Evolutionary conservation across 92 coral and sea anemone species (phyloP), one percentile per base, ranked within the genome.

Genomic region (Montipora capitata): DNA sequence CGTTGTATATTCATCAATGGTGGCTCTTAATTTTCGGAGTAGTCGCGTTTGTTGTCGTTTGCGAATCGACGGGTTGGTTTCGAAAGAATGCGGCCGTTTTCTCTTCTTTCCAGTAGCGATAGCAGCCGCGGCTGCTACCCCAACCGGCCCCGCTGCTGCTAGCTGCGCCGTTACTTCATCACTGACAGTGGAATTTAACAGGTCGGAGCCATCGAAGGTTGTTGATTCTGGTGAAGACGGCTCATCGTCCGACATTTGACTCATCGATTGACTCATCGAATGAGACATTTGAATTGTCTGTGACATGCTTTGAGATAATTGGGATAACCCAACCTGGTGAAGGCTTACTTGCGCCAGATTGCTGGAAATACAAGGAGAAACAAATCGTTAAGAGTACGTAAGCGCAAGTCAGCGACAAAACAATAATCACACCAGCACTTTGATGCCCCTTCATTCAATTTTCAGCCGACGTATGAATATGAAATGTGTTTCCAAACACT

Each of bases 121-220:
- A n/a, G 99, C 99, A 14, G 99, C 99, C 2, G 99, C 99, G 0
- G 99, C 99, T 10, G 99, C 99, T 0, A 98, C 99, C 10, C 99
- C 99, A 10, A 98, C 96, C 0, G 99, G 99, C 15, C 99, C 99
- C 0, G 99, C 98, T 10, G 99, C 99, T 13, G 99, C 99, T 12
- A 98, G 91, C 82, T 98, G 99, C 0, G 98, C 98, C 38, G 99
- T 98, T 48, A 98, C 98, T 74, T 96, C 99, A 91, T 98, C 99
- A 20, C 91, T 83, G 48, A 92, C 96, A 6, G 97, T 87, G 20
- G 99, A 84, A 77, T 78, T 89, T n/a, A 98, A 89, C 13, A 96
- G 95, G 87, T 95, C 98, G 44, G 96, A 91, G 20, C 97, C 99
- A 79, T 96, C 98, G 92, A 95, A 96, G 49, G 96, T 95, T 54